These are phyloP conservation scores for Prionace glauca DNA, from an alignment of 2,797 vertebrate genomes.

Conservation along the genomic window DNA sequence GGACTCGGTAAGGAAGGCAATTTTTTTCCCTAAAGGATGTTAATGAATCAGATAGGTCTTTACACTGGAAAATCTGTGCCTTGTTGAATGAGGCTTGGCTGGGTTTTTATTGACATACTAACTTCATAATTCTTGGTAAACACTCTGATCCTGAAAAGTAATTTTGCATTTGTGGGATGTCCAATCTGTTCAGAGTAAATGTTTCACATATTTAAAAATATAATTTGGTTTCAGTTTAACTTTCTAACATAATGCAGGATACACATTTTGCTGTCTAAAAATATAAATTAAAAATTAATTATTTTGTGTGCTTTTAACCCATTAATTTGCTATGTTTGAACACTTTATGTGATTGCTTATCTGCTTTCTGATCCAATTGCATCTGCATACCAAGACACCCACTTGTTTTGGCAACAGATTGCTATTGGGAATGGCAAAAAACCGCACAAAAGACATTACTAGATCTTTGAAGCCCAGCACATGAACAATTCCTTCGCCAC, in stretches of 20 bases:
- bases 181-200: not conserved
- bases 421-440: not conserved
- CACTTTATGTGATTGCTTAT: not conserved
- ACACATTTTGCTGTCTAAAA: not conserved
- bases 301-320: not conserved
- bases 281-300: not conserved
- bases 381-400: not conserved
- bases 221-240: not conserved
- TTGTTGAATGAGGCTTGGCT: not conserved
- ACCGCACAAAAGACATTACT: not conserved
- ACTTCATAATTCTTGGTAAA: not conserved
- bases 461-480: not conserved
- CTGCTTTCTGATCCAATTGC: not conserved
- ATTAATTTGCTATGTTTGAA: not conserved
- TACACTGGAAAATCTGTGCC: not conserved
- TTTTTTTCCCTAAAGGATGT: too few relatives aligned
- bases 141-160: too few relatives aligned
- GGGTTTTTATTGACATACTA: not conserved
- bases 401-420: not conserved
- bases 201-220: not conserved
- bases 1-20: too few relatives aligned
- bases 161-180: not conserved
- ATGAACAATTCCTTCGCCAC: not conserved
- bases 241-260: not conserved
- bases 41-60: too few relatives aligned